Conservation (phyloP, 2,888 invertebrate species). For the Adelphocoris suturalis region DNA sequence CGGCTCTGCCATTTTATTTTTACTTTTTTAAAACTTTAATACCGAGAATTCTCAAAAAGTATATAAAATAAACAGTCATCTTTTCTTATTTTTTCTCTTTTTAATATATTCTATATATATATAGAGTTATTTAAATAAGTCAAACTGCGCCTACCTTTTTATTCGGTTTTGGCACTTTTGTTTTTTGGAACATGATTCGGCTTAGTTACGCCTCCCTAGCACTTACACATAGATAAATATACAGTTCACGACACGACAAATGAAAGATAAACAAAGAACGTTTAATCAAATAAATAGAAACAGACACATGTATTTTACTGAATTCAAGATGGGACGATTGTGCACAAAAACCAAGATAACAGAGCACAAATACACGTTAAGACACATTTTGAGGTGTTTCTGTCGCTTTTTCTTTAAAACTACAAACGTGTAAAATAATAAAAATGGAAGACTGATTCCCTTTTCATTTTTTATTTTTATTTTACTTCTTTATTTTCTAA, state of each 20-base stretch:
- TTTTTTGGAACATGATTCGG: constrained; percentile 71
- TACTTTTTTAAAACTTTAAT: constrained; percentile 49
- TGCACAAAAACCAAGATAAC: constrained; percentile 53
- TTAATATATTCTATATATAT: constrained; percentile 73
- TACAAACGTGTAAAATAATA: constrained; percentile 67
- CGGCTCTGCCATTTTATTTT: constrained; percentile 68
- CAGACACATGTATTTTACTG: background rate
- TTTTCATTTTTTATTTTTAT: constrained; percentile 38
- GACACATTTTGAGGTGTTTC: constrained; percentile 71
- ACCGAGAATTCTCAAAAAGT: constrained; percentile 73
- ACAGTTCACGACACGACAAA: constrained; percentile 45
- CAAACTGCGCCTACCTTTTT: constrained; percentile 60
- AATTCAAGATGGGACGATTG: constrained; percentile 40
- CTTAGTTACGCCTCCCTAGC: constrained; percentile 65
- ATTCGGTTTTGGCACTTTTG: constrained; percentile 68
- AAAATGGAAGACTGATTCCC: constrained; percentile 69
- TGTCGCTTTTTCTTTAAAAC: constrained; percentile 60
- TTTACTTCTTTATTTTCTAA: background rate
- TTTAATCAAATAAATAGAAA: background rate
- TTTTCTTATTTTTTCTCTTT: constrained; percentile 70
- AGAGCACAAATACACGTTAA: constrained; percentile 60
- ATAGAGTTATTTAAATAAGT: constrained; percentile 71
- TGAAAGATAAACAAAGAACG: background rate
- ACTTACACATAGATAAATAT: constrained; percentile 59
- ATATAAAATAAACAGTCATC: constrained; percentile 75